phyloP scores from a whole-genome alignment of 2,797 vertebrate genomes.

The Discoglossus pictus region DNA sequence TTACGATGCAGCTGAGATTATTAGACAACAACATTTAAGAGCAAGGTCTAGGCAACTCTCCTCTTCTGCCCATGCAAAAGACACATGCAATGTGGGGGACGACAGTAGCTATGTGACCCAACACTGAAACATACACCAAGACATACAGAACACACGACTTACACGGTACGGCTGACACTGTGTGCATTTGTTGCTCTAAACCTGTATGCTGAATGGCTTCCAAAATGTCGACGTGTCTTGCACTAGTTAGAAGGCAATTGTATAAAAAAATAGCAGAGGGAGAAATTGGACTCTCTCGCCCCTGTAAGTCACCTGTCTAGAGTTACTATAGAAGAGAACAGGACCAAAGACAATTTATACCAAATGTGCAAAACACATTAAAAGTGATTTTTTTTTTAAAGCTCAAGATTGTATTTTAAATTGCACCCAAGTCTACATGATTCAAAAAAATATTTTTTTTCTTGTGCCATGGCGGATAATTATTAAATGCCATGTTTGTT shows the following conservation, averaged over 20 bases:
- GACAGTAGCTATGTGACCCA: slow-evolving; percentile 88
- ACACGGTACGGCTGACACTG: slow-evolving; percentile 83
- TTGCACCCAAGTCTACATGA: slow-evolving; percentile 94
- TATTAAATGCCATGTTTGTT: slow-evolving; percentile 84
- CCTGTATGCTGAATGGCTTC: slow-evolving; percentile 96
- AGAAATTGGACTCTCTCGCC: slow-evolving; percentile 82
- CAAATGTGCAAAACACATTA: slow-evolving; percentile 99
- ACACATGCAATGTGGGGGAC: slow-evolving; percentile 98
- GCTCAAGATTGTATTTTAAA: slow-evolving; percentile 95
- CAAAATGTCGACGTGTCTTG: slow-evolving; percentile 96
- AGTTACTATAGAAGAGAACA: slow-evolving; percentile 93
- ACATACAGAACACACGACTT: slow-evolving; percentile 86
- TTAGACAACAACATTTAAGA: slow-evolving; percentile 91
- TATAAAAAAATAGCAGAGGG: slow-evolving; percentile 98
- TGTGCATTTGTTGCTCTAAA: slow-evolving; percentile 91
- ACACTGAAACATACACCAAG: slow-evolving; percentile 95
- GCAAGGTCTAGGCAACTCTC: slow-evolving; percentile 91
- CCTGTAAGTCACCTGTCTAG: slow-evolving; percentile 95
- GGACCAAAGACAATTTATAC: slow-evolving; percentile 95
- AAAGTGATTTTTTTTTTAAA: slow-evolving; percentile 92
- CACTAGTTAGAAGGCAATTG: slow-evolving; percentile 99
- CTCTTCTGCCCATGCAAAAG: slow-evolving; percentile 96
- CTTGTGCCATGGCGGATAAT: slow-evolving; percentile 94
- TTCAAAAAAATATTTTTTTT: slow-evolving; percentile 87
- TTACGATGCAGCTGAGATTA: slow-evolving; percentile 97